Evolutionary conservation across 1,140 invertebrate species (phyloP).

Genomic region (Hestina assimilis): DNA sequence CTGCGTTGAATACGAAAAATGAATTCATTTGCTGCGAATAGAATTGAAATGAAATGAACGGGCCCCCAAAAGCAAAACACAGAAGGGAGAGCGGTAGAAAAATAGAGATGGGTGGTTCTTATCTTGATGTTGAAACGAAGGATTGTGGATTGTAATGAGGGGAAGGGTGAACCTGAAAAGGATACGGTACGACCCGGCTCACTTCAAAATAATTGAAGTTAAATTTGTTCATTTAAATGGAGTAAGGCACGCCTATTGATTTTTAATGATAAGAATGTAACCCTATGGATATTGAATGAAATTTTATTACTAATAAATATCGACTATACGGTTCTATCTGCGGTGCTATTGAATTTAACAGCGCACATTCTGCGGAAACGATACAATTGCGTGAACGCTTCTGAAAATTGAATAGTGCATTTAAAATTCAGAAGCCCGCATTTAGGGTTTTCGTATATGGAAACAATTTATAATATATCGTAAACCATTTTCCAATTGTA

Average conservation of each 20-base stretch:
- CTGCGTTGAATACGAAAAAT: constrained; percentile 53
- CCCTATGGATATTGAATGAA: constrained; percentile 7
- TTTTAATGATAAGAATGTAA: constrained; percentile 31
- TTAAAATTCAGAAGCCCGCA: constrained; percentile 40
- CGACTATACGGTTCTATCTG: constrained; percentile 5
- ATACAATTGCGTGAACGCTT: constrained; percentile 31
- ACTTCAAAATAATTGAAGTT: constrained; percentile 76
- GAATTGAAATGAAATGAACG: constrained; percentile 69
- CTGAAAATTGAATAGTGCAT: constrained; percentile 41
- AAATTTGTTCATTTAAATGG: constrained; percentile 74
- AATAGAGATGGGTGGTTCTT: constrained; percentile 67
- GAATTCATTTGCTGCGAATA: constrained; percentile 66
- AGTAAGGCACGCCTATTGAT: constrained; percentile 31
- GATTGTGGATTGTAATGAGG: constrained; percentile 71
- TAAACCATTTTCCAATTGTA: constrained; percentile 50
- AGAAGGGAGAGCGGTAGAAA: constrained; percentile 50
- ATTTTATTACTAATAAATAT: constrained; percentile 9
- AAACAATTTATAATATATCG: constrained; percentile 47
- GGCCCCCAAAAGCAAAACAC: constrained; percentile 53
- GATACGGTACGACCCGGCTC: constrained; percentile 59
- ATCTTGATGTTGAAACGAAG: constrained; percentile 70
- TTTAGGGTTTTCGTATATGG: constrained; percentile 43
- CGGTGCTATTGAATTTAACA: constrained; percentile 24
- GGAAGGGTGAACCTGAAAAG: constrained; percentile 69
- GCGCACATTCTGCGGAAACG: constrained; percentile 24